These are phyloP conservation scores for Hippolais icterina DNA, from an alignment of 2,113 vertebrate genomes.

Conservation along the genomic window DNA sequence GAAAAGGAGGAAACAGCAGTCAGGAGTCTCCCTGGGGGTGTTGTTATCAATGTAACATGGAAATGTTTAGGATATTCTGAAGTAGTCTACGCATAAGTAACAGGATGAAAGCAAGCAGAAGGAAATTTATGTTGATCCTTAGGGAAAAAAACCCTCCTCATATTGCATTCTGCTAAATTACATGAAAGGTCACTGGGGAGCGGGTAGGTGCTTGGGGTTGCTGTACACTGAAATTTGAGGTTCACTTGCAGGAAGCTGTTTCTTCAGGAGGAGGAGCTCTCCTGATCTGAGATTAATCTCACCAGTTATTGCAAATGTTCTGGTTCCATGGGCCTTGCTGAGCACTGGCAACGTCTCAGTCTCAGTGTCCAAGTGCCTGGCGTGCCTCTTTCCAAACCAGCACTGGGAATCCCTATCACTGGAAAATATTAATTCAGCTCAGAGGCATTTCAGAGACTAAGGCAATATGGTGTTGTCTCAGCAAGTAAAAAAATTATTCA, in stretches of 20 bases:
- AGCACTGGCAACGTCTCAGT: not conserved
- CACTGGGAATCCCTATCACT: not conserved
- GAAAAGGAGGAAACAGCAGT: not conserved
- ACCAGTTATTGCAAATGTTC: not conserved
- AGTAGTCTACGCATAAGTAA: not conserved
- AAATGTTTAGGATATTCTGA: not conserved
- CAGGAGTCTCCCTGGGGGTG: not conserved
- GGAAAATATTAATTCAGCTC: not conserved
- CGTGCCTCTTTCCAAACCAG: not conserved
- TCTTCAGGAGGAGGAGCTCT: not conserved
- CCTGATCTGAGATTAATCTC: not conserved
- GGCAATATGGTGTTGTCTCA: not conserved
- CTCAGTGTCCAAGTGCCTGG: not conserved
- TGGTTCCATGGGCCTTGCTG: not conserved
- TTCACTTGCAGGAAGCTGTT: not conserved
- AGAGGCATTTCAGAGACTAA: not conserved
- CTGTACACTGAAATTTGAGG: not conserved
- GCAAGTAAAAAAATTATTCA: not conserved
- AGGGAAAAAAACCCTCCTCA: not conserved
- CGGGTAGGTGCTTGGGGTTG: not conserved
- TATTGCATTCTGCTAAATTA: not conserved
- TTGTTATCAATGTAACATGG: not conserved
- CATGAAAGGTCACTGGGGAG: not conserved
- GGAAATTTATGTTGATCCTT: not conserved
- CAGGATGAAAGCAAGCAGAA: not conserved